A percentile compares a stretch with the other conserved stretches of the same genome.
Evolutionary conservation across 2,797 vertebrate genomes (phyloP).

Genomic region (Agapornis canus): DNA sequence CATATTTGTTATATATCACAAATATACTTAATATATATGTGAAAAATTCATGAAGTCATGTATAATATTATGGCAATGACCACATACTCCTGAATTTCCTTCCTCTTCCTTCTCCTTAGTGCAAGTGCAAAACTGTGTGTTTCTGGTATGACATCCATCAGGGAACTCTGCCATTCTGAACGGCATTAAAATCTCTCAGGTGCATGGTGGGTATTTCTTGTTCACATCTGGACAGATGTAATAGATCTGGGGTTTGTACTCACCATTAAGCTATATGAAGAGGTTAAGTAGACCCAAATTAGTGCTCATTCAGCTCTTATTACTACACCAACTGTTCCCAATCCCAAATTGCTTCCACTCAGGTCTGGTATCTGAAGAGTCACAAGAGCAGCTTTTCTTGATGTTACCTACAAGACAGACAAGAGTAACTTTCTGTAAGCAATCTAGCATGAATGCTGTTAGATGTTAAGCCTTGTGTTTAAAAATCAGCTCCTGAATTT

Average conservation of each 20-base stretch:
- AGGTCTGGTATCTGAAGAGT: not conserved
- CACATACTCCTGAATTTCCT: not conserved
- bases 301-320: not conserved
- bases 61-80: not conserved
- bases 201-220: fast-evolving
- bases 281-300: not conserved
- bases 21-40: not conserved
- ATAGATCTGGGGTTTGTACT: not conserved
- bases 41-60: not conserved
- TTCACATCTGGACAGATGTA: fast-evolving
- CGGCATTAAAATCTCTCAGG: not conserved
- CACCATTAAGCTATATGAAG: not conserved
- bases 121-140: not conserved
- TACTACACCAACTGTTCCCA: not conserved
- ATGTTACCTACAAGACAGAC: not conserved
- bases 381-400: not conserved
- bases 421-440: not conserved
- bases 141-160: not conserved
- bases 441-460: fast-evolving
- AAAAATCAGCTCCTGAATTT: not conserved
- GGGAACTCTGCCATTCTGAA: not conserved
- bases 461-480: not conserved
- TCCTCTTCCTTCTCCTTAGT: not conserved
- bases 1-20: not conserved
- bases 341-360: not conserved